Conservation (phyloP, 1,140 invertebrate genomes). For the Drosophila lacertosa region DNA sequence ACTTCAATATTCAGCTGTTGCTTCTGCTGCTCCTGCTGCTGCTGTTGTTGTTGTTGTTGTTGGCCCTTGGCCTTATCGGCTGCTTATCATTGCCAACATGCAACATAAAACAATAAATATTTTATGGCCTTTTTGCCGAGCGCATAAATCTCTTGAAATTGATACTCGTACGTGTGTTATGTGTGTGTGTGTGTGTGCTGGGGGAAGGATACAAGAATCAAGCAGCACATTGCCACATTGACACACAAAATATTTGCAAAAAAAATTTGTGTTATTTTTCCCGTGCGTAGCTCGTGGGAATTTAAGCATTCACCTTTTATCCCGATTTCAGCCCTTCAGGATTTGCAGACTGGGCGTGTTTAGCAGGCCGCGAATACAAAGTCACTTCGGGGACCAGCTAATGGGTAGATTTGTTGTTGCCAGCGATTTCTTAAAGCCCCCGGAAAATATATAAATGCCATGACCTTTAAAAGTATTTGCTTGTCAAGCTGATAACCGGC, state of each 20-base stretch:
- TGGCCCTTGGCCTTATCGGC: constrained; percentile 30
- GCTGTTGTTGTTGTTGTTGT: constrained; percentile 16
- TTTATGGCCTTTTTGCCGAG: constrained; percentile 70
- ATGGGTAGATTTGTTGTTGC: constrained; percentile 7
- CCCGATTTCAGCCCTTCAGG: constrained; percentile 2
- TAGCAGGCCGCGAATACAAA: constrained; percentile 22
- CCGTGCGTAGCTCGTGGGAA: constrained; percentile 36
- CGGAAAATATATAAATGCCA: neutral
- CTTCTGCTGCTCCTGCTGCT: neutral
- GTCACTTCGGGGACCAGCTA: neutral
- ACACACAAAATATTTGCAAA: constrained; percentile 55
- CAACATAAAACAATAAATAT: constrained; percentile 79
- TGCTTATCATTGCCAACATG: constrained; percentile 63
- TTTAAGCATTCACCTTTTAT: constrained; percentile 15
- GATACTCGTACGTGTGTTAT: constrained; percentile 44
- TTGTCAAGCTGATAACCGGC: constrained; percentile 13
- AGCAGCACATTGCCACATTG: constrained; percentile 63
- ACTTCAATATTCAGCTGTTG: constrained; percentile 52
- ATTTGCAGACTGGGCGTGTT: constrained; percentile 51
- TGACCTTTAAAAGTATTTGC: constrained; percentile 1
- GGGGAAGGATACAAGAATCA: constrained; percentile 12
- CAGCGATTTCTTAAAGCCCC: constrained; percentile 1
- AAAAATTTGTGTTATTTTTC: constrained; percentile 33
- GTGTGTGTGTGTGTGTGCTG: neutral
- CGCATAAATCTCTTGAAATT: constrained; percentile 76